These are phyloP conservation scores for Hestina assimilis DNA, from an alignment of 1,140 invertebrate genomes.

Conservation along the genomic window DNA sequence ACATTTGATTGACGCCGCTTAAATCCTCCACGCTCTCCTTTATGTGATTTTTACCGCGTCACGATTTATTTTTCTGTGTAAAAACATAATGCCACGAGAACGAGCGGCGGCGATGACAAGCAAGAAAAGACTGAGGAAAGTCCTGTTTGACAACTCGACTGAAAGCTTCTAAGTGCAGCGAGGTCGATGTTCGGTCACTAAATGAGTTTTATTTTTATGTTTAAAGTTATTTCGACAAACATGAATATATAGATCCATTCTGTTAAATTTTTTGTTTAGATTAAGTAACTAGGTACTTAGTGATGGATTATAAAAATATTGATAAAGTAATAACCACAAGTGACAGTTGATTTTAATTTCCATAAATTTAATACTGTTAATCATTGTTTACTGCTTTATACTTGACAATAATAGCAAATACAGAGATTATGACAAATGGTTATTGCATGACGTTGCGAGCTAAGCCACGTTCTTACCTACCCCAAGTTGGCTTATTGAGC, in stretches of 20 bases:
- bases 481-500: slow-evolving; percentile 20
- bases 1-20: slow-evolving; percentile 50
- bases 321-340: no score
- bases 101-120: slow-evolving; percentile 52
- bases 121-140: slow-evolving; percentile 56
- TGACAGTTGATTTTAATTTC: slow-evolving; percentile 1
- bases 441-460: slow-evolving; percentile 40
- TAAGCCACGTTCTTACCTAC: slow-evolving; percentile 20
- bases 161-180: slow-evolving; percentile 64
- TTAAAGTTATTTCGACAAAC: no score
- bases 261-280: no score
- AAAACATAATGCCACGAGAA: slow-evolving; percentile 37
- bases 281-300: no score
- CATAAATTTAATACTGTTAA: slow-evolving; percentile 8
- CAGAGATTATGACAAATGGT: slow-evolving; percentile 50
- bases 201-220: slow-evolving; percentile 9
- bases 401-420: slow-evolving; percentile 23
- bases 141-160: slow-evolving; percentile 52
- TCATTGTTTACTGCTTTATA: slow-evolving; percentile 18
- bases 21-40: slow-evolving; percentile 28
- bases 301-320: no score
- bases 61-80: slow-evolving; percentile 41
- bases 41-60: slow-evolving; percentile 40
- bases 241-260: no score
- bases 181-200: slow-evolving; percentile 31